A percentile compares a stretch with the other conserved stretches of the same genome.
Evolutionary conservation across 2,113 vertebrate genomes (phyloP).

Genomic region (Motacilla alba): DNA sequence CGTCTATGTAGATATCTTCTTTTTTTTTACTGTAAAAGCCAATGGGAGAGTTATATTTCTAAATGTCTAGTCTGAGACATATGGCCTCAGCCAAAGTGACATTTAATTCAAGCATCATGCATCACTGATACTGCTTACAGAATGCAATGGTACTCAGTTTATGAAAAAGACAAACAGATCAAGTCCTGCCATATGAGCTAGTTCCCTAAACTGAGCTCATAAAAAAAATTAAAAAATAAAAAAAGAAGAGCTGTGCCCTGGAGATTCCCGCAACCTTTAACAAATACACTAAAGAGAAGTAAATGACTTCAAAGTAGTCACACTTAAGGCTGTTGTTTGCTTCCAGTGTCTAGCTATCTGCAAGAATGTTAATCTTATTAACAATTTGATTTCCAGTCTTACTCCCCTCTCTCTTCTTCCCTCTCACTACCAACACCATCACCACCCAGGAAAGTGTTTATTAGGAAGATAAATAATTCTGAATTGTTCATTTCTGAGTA

Average conservation of each 20-base stretch:
- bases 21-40: background rate
- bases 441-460: rapidly evolving
- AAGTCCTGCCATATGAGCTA: background rate
- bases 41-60: background rate
- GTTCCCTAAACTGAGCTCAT: background rate
- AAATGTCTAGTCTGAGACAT: background rate
- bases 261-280: conserved; percentile 35
- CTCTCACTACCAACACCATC: background rate
- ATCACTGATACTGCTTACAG: background rate
- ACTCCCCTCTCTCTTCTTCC: too few relatives aligned
- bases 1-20: background rate
- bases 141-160: background rate
- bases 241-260: background rate
- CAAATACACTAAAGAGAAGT: conserved; percentile 21
- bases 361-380: background rate
- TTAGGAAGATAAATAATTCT: background rate
- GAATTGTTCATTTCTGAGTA: background rate
- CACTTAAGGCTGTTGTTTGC: background rate
- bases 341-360: background rate
- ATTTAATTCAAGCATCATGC: background rate
- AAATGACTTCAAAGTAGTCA: background rate
- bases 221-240: background rate
- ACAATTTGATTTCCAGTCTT: background rate
- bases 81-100: background rate
- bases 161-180: background rate